Evolutionary conservation across 2,797 vertebrate species (phyloP), one percentile per base, ranked within the genome.

Genomic region (Mionectes olivaceus): DNA sequence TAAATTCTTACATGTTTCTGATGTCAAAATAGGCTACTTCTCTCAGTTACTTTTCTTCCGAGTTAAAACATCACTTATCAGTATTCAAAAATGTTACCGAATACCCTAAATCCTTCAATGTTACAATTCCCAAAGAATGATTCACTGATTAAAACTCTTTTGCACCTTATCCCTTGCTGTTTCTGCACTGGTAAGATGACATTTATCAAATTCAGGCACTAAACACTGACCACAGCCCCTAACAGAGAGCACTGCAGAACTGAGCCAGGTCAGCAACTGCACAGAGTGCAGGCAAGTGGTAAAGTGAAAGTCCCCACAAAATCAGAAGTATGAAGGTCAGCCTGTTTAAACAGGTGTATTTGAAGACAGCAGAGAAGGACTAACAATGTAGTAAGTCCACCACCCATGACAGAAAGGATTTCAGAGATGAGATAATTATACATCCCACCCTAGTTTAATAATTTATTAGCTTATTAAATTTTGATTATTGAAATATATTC

Each of bases 381-480:
- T 35, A 73, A 70, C n/a, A 71, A 63, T 32, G 19, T 59, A 77
- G 74, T 41, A 69, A 63, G 32, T 49, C 24, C 63, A 87, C 33
- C 67, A 69, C 2, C 57, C 32, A 18, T 0, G 7, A 78, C 46
- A 84, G 80, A 37, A 73, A 32, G 23, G 17, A 90, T 70, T 90
- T 89, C 11, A 19, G 80, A 84, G 46, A 64, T 44, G 67, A 50
- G 70, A 70, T 77, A 82, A 87, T 94, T 95, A 84, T 33, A 85
- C 15, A 65, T 59, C 35, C 55, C 24, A 57, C 18, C 50, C 59
- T 2, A 18, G 22, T 46, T 96, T 35, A 95, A 95, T 93, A 94
- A 95, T 95, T 94, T 60, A 95, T 92, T 39, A 85, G 11, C 78
- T 77, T 87, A 95, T 95, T 94, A 95, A 87, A 89, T 85, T 94